These are phyloP conservation scores for Tethya wilhelma DNA, from an alignment of 37 sponge, comb jelly and placozoan species.

Conservation along the genomic window DNA sequence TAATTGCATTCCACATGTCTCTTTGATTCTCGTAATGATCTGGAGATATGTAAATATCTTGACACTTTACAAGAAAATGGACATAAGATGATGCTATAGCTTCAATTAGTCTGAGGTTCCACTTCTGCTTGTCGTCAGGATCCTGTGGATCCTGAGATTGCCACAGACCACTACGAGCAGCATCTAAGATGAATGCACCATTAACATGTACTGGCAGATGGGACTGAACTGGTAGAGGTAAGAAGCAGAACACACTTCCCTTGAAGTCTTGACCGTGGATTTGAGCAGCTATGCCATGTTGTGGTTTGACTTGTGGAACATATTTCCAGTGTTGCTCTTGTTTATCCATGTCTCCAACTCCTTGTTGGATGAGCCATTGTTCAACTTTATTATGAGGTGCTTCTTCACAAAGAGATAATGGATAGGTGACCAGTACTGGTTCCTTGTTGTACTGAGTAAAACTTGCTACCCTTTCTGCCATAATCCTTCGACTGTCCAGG, in stretches of 20 bases:
- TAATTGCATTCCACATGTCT: background rate
- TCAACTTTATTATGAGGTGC: background rate
- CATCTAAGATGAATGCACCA: constrained; percentile 37
- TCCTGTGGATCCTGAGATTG: background rate
- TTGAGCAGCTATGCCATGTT: constrained; percentile 18
- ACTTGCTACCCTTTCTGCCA: background rate
- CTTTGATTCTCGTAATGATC: background rate
- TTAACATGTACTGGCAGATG: constrained; percentile 53
- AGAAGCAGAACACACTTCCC: constrained; percentile 54
- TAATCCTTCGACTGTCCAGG: background rate
- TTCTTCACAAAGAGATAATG: background rate
- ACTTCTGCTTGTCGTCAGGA: constrained; percentile 27
- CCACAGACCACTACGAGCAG: constrained; percentile 37
- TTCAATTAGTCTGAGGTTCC: constrained; percentile 62
- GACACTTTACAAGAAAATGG: constrained; percentile 25
- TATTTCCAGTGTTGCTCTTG: background rate
- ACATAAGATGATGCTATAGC: constrained; percentile 66
- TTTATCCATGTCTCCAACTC: constrained; percentile 10
- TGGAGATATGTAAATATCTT: background rate
- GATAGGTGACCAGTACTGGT: constrained; percentile 2
- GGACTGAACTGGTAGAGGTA: constrained; percentile 40
- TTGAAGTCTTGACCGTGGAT: background rate
- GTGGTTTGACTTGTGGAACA: constrained; percentile 1
- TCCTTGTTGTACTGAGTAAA: constrained; percentile 2
- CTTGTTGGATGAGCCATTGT: constrained; percentile 34